A percentile compares a stretch with the other conserved stretches of the same genome.
Conservation (phyloP, 1,140 invertebrate species). For the Centruroides vittatus region DNA sequence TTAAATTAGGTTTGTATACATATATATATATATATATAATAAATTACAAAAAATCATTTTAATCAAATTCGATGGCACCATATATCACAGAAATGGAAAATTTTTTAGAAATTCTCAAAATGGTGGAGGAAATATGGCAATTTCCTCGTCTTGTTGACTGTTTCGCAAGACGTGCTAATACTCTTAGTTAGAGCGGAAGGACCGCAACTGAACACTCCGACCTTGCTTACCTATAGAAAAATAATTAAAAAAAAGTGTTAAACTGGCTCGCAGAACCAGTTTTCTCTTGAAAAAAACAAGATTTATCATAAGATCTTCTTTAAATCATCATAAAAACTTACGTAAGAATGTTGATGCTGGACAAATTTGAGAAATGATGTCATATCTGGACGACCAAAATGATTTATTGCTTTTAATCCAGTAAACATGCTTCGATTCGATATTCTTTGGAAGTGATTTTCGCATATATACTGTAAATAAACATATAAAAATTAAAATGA, state of each 20-base stretch:
- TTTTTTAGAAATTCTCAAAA: conserved; percentile 81
- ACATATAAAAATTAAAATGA: background rate
- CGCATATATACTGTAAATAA: conserved; percentile 89
- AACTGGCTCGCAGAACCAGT: too few species aligned
- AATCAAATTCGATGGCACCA: too few species aligned
- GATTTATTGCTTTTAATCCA: conserved; percentile 12
- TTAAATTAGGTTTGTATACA: too few species aligned
- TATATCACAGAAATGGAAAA: too few species aligned
- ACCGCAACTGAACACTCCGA: conserved; percentile 94
- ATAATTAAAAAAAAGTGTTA: too few species aligned
- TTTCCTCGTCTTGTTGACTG: conserved; percentile 81
- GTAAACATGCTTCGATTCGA: conserved; percentile 48
- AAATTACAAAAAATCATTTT: too few species aligned
- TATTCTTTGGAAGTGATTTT: conserved; percentile 97
- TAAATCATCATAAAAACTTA: conserved; percentile 39
- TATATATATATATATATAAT: too few species aligned
- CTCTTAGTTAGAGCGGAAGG: conserved; percentile 89
- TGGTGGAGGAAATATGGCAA: conserved; percentile 94
- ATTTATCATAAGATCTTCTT: too few species aligned
- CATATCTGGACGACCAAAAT: conserved; percentile 68
- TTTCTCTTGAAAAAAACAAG: too few species aligned
- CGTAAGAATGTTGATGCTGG: conserved; percentile 93
- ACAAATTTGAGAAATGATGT: conserved; percentile 93
- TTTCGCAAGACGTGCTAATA: conserved; percentile 87
- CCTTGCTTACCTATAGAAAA: conserved; percentile 68